Conservation (phyloP, 2,888 invertebrate species). For the Meiosimyza platycephala region DNA sequence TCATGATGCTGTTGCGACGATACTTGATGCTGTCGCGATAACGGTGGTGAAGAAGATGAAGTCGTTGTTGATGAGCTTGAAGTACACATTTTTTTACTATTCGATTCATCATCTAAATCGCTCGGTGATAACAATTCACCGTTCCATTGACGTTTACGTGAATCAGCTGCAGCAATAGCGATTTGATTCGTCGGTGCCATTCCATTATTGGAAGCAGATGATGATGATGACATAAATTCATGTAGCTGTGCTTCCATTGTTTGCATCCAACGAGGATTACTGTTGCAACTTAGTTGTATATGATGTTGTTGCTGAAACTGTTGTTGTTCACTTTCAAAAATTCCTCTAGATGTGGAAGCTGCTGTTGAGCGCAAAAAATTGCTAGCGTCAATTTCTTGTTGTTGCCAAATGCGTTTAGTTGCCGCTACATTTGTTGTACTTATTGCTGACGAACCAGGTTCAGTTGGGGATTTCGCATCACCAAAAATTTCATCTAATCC, state of each 20-base stretch:
- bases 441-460: neutral
- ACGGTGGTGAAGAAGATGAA: conserved; percentile 56
- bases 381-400: conserved; percentile 47
- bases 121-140: conserved; percentile 53
- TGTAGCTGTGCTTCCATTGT: conserved; percentile 64
- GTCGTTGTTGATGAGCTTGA: conserved; percentile 49
- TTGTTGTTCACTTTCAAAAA: conserved; percentile 40
- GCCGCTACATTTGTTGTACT: neutral
- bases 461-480: conserved; percentile 56
- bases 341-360: conserved; percentile 9
- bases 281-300: conserved; percentile 59
- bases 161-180: conserved; percentile 21
- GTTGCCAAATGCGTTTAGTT: conserved; percentile 53
- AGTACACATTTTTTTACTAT: conserved; percentile 60
- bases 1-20: conserved; percentile 46
- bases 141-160: conserved; percentile 63
- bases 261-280: conserved; percentile 65
- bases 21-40: conserved; percentile 50
- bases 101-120: conserved; percentile 54
- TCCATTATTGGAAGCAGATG: conserved; percentile 18
- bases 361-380: conserved; percentile 44
- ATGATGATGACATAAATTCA: conserved; percentile 56
- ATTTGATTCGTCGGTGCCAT: neutral
- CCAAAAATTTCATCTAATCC: conserved; percentile 66
- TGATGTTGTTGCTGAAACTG: conserved; percentile 56